Evolutionary conservation across 2,113 vertebrate species (phyloP), one percentile per base, ranked within the genome.

Genomic region (Centropristis striata): DNA sequence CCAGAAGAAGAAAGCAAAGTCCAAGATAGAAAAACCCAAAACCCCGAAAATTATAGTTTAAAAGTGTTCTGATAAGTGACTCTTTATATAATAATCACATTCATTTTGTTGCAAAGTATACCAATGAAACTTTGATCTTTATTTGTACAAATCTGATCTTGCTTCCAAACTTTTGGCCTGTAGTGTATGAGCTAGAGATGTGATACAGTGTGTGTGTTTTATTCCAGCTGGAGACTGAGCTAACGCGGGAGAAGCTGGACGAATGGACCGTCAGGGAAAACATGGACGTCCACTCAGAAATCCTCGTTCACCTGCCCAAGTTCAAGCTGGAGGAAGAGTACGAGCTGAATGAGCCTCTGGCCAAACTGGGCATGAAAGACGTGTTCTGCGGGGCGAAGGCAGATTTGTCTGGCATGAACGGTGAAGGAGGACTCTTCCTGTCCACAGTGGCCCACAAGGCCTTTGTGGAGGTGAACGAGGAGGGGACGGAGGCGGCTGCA

Each of bases 401-500:
- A 6, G 94, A 99, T 87, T 93, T 99, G 82, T 97, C 97, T 0
- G 96, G 96, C 28, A 98, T 99, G 93, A 97, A 95, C 23, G 94
- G 89, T 21, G 28, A 91, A 16, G 58, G 28, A 0, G 93, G 95
- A 32, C 95, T 99, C 72, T 97, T 91, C 68, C 81, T 99, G 67
- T 98, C 98, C 1, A 88, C 95, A 28, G 89, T 98, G 74, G 87
- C 95, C 44, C 98, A 99, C 90, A 98, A 97, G 87, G 94, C 96
- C 67, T 98, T 97, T 27, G 94, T 96, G 32, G 98, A 99, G 65
- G 97, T 99, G 81, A 99, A 98, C 0, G 98, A 99, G 90, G 97
- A 98, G 74, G 98, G 97, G 20, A 98, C 96, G 0, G 97, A 98
- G 88, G 98, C 98, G 0, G 96, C 97, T 0, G 97, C 96, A 0